Percentiles rank a stretch among this genome's conserved stretches.
Conservation (phyloP, 2,888 invertebrate genomes). For the Chydorus sphaericus region DNA sequence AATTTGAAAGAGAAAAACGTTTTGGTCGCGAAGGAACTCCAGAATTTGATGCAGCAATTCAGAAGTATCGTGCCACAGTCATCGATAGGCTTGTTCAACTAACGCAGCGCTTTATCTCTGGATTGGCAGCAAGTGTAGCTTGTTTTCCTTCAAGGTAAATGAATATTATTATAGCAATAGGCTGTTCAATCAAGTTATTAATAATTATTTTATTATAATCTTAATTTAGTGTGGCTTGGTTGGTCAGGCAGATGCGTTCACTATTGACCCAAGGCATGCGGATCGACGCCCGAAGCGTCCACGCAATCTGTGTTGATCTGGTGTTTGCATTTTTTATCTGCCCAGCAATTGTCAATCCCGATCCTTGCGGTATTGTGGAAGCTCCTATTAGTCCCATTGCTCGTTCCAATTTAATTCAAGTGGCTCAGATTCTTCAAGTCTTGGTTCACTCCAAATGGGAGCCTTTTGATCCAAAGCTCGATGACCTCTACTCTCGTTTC, state of each 20-base stretch:
- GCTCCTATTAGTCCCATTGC: constrained; percentile 81
- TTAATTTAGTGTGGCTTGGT: constrained; percentile 55
- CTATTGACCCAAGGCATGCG: constrained; percentile 44
- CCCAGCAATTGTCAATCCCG: constrained; percentile 91
- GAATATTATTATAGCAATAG: not conserved
- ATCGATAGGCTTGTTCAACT: constrained; percentile 63
- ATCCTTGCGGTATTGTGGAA: constrained; percentile 84
- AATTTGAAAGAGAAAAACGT: constrained; percentile 44
- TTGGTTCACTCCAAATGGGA: constrained; percentile 73
- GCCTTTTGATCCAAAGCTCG: constrained; percentile 52
- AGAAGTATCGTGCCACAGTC: constrained; percentile 62
- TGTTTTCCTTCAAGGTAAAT: constrained; percentile 60
- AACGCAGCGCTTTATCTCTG: constrained; percentile 63
- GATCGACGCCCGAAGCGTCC: constrained; percentile 34
- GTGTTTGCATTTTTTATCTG: constrained; percentile 88
- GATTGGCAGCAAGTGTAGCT: constrained; percentile 68
- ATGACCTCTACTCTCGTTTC: constrained; percentile 64
- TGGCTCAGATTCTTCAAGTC: constrained; percentile 86
- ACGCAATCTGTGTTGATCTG: constrained; percentile 73
- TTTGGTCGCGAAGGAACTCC: constrained; percentile 62
- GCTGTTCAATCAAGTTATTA: not conserved
- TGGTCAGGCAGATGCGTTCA: constrained; percentile 69
- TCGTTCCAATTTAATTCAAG: constrained; percentile 73
- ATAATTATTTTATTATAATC: not conserved
- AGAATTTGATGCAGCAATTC: constrained; percentile 55